Conservation (phyloP, 2,113 vertebrate species). For the Aplodontia rufa region DNA sequence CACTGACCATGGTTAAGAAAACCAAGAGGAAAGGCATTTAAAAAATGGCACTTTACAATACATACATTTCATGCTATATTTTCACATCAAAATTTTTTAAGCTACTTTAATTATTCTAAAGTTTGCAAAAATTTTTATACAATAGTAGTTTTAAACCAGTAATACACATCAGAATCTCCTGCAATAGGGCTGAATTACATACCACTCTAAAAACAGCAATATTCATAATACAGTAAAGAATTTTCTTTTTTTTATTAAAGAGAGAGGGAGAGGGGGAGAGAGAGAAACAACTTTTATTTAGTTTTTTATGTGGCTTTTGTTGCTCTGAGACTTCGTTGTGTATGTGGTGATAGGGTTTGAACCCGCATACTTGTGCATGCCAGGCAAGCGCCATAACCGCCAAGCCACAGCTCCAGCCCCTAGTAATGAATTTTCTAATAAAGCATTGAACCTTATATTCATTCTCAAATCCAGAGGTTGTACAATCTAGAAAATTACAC, state of each 20-base stretch:
- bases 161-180: background rate
- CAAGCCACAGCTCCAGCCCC: too few relatives aligned
- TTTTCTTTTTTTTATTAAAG: too few relatives aligned
- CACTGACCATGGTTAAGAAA: background rate
- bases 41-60: background rate
- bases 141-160: background rate
- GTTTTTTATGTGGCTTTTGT: too few relatives aligned
- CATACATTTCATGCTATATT: background rate
- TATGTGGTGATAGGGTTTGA: too few relatives aligned
- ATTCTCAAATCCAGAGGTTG: constrained; percentile 32
- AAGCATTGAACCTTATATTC: constrained; percentile 5
- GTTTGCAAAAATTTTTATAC: background rate
- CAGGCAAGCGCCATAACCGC: too few relatives aligned
- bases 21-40: constrained; percentile 7
- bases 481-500: constrained; percentile 9
- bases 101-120: constrained; percentile 22
- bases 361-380: too few relatives aligned
- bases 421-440: background rate
- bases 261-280: too few relatives aligned
- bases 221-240: background rate
- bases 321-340: too few relatives aligned
- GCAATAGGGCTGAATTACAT: background rate
- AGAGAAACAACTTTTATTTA: too few relatives aligned
- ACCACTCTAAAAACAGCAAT: background rate
- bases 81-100: constrained; percentile 27